These are phyloP conservation scores for Parotia lawesii DNA, from an alignment of 2,113 vertebrate genomes.

Conservation along the genomic window DNA sequence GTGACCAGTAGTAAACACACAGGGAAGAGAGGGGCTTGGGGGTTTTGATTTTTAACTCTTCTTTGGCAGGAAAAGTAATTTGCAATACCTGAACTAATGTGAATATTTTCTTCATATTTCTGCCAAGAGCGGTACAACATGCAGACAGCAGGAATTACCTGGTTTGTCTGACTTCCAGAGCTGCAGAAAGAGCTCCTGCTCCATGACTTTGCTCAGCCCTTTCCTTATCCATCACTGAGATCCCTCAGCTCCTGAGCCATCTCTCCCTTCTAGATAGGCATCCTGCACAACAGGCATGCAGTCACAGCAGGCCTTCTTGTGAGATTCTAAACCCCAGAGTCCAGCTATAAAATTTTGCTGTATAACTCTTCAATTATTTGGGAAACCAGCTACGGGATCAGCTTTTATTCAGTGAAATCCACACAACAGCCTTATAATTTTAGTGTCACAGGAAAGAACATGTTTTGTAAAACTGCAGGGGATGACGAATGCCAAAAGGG, in stretches of 20 bases:
- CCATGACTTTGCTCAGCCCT: background rate
- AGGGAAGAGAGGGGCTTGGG: background rate
- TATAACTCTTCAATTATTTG: background rate
- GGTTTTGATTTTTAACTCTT: background rate
- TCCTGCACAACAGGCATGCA: background rate
- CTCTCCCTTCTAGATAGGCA: background rate
- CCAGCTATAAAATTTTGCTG: background rate
- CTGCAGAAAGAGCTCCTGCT: background rate
- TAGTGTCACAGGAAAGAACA: background rate
- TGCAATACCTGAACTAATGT: background rate
- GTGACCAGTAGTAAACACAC: constrained; percentile 9
- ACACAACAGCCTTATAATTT: background rate
- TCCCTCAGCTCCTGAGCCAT: background rate
- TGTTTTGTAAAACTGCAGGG: background rate
- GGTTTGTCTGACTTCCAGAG: background rate
- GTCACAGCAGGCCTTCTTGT: background rate
- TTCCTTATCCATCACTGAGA: background rate
- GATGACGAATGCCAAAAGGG: background rate
- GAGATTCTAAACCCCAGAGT: background rate
- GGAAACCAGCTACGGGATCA: background rate
- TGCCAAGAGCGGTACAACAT: background rate
- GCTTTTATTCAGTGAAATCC: background rate
- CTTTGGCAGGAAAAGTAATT: background rate
- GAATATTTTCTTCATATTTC: background rate
- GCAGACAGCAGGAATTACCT: background rate